Base-by-base conservation (phyloP, 2,797 vertebrate species). In the Corythornis leucogaster region DNA sequence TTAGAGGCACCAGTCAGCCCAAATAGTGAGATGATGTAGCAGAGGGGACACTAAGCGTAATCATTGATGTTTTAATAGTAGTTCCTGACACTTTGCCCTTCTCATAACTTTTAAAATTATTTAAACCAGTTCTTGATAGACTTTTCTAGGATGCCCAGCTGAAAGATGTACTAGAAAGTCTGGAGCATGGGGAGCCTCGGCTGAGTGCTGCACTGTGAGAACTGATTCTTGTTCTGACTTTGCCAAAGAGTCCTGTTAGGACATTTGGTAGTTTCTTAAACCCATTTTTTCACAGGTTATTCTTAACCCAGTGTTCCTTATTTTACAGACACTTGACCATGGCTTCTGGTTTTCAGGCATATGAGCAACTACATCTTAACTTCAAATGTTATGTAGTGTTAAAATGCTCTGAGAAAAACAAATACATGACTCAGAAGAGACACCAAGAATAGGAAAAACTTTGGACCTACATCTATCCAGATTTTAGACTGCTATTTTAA, bases 321-420 rank as follows among this genome's bases (percentile, higher is more conserved):
- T 78, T 86, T 81, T 81, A 31, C 3, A 19, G 59, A n/a, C 40
- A n/a, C 33, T 83, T 87, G 62, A 64, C 66, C 26, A 11, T 12
- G 38, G 31, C n/a, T 87, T 79, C 63, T 69, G 28, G 6, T 58
- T 91, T 93, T 78, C 51, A 86, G 77, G 59, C n/a, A 2, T 28
- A 45, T 16, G 26, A 66, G 51, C 67, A 81, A 43, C 43, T 88
- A 38, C 67, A 50, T 78, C 74, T 63, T 25, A 57, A 53, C 57
- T 63, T 42, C 45, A 77, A 68, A 78, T 2, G 3, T 83, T 92
- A 31, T 61, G 46, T 75, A 69, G 63, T 69, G 33, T 64, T 69
- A 71, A 71, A 86, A 83, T 59, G 21, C 46, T 61, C 74, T 68
- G 77, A 85, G 69, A 68, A 88, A 71, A 84, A 64, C 42, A 78